Conservation (phyloP, 2,888 invertebrate genomes). For the Ennomos quercinarius region DNA sequence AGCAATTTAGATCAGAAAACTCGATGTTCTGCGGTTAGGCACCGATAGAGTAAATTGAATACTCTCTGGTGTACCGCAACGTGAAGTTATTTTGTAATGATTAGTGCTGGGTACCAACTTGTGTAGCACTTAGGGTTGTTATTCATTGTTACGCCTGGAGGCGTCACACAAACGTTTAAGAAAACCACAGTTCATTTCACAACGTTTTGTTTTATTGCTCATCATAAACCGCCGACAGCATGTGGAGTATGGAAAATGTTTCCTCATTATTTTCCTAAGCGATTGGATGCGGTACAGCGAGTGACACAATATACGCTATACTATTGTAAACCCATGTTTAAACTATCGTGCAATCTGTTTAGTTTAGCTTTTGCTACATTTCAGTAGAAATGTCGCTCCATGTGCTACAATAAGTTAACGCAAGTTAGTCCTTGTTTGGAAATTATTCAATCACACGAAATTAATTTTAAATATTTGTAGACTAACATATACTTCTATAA, state of each 20-base stretch:
- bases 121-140: constrained; percentile 25
- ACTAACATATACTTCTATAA: too few species aligned
- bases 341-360: constrained; percentile 11
- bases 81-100: constrained; percentile 42
- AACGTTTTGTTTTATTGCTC: constrained; percentile 59
- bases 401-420: too few species aligned
- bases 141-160: constrained; percentile 25
- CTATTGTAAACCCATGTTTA: constrained; percentile 21
- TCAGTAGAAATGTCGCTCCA: too few species aligned
- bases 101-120: constrained; percentile 21
- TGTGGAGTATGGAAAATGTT: constrained; percentile 50
- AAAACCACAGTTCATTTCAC: constrained; percentile 46
- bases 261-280: constrained; percentile 44
- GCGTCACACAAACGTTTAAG: constrained; percentile 15
- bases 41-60: constrained; percentile 39
- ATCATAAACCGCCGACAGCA: constrained; percentile 50
- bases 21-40: constrained; percentile 36
- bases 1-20: constrained; percentile 32
- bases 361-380: background rate
- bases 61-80: constrained; percentile 40
- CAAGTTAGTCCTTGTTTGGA: too few species aligned
- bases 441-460: too few species aligned
- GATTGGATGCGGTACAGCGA: constrained; percentile 35
- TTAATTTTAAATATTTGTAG: too few species aligned
- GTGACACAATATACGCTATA: constrained; percentile 29